Conservation (phyloP, 2,113 vertebrate species). For the Stigmatopora argus region DNA sequence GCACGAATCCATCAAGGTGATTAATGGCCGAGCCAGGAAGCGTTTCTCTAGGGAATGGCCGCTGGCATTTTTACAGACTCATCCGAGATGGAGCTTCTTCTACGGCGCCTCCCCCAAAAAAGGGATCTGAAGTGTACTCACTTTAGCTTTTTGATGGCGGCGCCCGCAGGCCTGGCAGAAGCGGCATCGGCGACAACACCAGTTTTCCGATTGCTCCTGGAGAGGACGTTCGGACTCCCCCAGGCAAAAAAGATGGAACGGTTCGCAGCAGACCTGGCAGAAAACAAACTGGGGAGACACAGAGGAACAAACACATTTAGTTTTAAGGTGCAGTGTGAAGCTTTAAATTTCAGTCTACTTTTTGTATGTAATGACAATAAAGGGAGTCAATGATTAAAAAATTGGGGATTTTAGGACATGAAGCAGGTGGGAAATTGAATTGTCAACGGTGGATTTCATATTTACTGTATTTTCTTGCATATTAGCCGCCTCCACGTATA, state of each 20-base stretch:
- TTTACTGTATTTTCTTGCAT: too few species aligned
- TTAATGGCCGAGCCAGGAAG: conserved; percentile 30
- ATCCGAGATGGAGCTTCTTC: conserved; percentile 29
- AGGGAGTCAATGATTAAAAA: too few species aligned
- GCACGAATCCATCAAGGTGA: conserved; percentile 44
- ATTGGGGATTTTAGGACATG: background rate
- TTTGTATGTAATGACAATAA: too few species aligned
- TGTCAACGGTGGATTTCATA: too few species aligned
- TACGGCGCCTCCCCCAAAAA: conserved; percentile 23
- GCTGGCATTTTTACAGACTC: conserved; percentile 30
- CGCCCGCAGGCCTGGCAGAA: conserved; percentile 96
- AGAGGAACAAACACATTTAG: background rate
- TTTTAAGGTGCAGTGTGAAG: background rate
- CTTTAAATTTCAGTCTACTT: too few species aligned
- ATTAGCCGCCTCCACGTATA: too few species aligned
- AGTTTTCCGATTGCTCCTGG: conserved; percentile 96
- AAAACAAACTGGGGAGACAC: conserved; percentile 83
- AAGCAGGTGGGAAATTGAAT: background rate
- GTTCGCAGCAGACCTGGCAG: conserved; percentile 98
- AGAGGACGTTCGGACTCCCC: conserved; percentile 93
- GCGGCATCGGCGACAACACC: conserved; percentile 95
- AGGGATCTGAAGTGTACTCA: conserved; percentile 54
- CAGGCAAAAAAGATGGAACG: conserved; percentile 97
- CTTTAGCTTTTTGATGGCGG: conserved; percentile 94
- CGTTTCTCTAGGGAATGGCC: conserved; percentile 32